Evolutionary conservation across 64 coral and sea anemone genomes (phyloP).

Genomic region (Actinia equina): DNA sequence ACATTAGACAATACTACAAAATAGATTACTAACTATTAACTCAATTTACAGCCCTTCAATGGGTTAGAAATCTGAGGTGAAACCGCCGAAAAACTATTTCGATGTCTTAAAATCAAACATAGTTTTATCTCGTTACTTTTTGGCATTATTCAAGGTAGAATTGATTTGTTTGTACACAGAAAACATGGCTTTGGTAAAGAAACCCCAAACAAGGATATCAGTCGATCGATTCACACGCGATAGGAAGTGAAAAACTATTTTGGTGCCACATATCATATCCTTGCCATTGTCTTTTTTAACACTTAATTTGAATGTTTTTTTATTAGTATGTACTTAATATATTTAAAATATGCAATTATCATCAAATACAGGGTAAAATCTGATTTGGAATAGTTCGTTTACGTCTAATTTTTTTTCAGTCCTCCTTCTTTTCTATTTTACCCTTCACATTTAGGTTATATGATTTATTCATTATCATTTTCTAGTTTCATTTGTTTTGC

Average conservation of each 20-base stretch:
- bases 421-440: too few species aligned
- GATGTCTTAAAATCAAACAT: neutral
- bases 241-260: neutral
- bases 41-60: neutral
- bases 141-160: neutral
- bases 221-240: neutral
- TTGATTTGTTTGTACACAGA: neutral
- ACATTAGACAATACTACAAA: neutral
- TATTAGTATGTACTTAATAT: neutral
- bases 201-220: neutral
- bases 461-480: too few species aligned
- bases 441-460: too few species aligned
- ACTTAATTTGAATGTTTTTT: neutral
- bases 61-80: neutral
- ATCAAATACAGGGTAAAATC: too few species aligned
- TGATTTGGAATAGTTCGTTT: too few species aligned
- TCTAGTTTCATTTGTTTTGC: too few species aligned
- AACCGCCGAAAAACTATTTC: neutral
- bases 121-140: neutral
- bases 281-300: neutral
- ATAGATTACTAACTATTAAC: neutral
- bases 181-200: neutral
- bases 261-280: neutral
- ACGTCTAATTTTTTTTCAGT: too few species aligned
- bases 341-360: neutral